A percentile compares a stretch with the other conserved stretches of the same genome.
Conservation (phyloP, 2,797 vertebrate genomes). For the Cirrhinus molitorella region DNA sequence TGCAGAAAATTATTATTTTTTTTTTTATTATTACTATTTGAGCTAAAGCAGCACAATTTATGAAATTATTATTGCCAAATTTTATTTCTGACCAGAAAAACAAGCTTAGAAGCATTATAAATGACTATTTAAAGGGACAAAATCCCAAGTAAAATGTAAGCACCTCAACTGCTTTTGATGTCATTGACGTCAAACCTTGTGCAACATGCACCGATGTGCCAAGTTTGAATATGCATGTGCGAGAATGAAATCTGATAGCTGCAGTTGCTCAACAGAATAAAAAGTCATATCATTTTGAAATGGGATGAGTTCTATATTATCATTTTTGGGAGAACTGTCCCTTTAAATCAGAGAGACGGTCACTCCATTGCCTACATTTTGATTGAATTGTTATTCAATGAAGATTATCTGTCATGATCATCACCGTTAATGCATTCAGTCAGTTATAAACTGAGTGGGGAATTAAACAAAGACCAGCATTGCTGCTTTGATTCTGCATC, state of each 20-base stretch:
- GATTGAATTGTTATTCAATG: conserved; percentile 8
- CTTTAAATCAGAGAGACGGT: background rate
- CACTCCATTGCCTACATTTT: background rate
- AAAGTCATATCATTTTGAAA: background rate
- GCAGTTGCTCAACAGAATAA: background rate
- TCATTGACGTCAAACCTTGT: background rate
- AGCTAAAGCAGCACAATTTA: background rate
- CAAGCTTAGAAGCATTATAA: background rate
- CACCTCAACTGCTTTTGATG: background rate
- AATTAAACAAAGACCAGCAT: conserved; percentile 4
- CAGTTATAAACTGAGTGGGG: background rate
- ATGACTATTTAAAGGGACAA: background rate
- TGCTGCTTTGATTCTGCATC: background rate
- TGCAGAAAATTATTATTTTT: background rate
- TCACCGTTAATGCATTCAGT: background rate
- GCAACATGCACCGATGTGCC: background rate
- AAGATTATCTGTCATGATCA: conserved; percentile 30
- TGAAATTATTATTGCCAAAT: background rate
- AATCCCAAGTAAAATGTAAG: background rate
- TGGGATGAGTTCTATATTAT: background rate
- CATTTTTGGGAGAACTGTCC: background rate
- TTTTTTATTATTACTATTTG: no score
- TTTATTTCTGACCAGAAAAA: background rate
- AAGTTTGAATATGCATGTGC: background rate
- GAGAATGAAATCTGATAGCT: background rate